A percentile compares a stretch with the other conserved stretches of the same genome.
These are phyloP conservation scores for Masnerella sp. DNA, from an alignment of 2,888 invertebrate genomes.

Conservation along the genomic window DNA sequence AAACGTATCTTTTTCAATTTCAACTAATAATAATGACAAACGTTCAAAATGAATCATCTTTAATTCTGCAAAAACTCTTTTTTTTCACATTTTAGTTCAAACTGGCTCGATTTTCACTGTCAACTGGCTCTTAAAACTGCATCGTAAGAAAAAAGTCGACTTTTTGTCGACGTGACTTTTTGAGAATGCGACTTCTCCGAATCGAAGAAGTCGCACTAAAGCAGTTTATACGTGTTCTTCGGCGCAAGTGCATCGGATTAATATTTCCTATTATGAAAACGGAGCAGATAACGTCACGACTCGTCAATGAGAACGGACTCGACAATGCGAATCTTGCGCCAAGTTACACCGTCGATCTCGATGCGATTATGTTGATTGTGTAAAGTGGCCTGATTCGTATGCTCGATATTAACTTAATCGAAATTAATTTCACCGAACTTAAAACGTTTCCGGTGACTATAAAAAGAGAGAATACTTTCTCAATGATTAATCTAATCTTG, in stretches of 20 bases:
- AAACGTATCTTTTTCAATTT: too few relatives aligned
- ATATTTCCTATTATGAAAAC: slow-evolving; percentile 38
- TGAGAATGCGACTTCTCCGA: slow-evolving; percentile 17
- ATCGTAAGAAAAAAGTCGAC: too few relatives aligned
- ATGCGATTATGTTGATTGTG: background rate
- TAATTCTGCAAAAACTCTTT: too few relatives aligned
- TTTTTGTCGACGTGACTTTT: slow-evolving; percentile 15
- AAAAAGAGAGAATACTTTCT: too few relatives aligned
- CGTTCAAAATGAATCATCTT: too few relatives aligned
- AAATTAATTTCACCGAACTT: slow-evolving; percentile 5
- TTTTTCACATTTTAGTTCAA: too few relatives aligned
- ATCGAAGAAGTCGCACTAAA: slow-evolving; percentile 31
- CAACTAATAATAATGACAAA: too few relatives aligned
- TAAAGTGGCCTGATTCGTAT: slow-evolving; percentile 12
- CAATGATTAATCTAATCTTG: too few relatives aligned
- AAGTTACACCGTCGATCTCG: slow-evolving; percentile 4
- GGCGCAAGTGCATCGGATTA: slow-evolving; percentile 35
- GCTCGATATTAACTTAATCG: slow-evolving; percentile 10
- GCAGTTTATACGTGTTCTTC: slow-evolving; percentile 24
- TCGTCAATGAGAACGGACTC: slow-evolving; percentile 17
- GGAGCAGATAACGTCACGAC: slow-evolving; percentile 35
- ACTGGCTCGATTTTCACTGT: too few relatives aligned
- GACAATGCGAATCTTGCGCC: slow-evolving; percentile 9
- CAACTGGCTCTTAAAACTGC: too few relatives aligned
- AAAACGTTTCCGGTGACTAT: slow-evolving; percentile 12